Evolutionary conservation across 1,140 invertebrate genomes (phyloP).

Genomic region (Ceratosolen fusciceps): DNA sequence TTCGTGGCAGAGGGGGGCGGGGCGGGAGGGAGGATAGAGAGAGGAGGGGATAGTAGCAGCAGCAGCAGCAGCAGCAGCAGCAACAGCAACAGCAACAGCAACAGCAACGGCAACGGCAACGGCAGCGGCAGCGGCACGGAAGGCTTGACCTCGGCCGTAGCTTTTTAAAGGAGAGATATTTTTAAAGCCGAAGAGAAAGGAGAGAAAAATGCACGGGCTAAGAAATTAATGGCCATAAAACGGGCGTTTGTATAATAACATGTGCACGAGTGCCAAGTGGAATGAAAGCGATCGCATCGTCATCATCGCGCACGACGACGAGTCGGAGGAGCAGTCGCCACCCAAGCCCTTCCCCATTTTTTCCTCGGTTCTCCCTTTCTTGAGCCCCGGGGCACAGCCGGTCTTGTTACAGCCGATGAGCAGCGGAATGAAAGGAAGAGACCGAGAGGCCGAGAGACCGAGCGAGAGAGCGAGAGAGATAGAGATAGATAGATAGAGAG

Average conservation of each 20-base stretch:
- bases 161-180: neutral
- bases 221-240: neutral
- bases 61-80: neutral
- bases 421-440: neutral
- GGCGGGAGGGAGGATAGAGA: no score
- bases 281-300: conserved; percentile 19
- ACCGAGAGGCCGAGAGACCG: neutral
- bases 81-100: neutral
- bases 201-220: neutral
- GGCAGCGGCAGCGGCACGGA: no score
- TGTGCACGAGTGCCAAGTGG: neutral
- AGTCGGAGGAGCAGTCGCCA: conserved; percentile 1
- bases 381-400: conserved; percentile 15
- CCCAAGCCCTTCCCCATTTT: conserved; percentile 26
- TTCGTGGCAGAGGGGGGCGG: no score
- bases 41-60: no score
- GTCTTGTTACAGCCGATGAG: conserved; percentile 20
- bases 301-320: neutral
- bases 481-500: neutral
- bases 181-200: neutral
- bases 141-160: neutral
- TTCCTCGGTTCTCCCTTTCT: conserved; percentile 19
- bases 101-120: no score
- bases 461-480: neutral
- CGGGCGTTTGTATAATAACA: neutral